Base-by-base conservation (phyloP, 2,888 invertebrate genomes). In the Bellardia pandia region DNA sequence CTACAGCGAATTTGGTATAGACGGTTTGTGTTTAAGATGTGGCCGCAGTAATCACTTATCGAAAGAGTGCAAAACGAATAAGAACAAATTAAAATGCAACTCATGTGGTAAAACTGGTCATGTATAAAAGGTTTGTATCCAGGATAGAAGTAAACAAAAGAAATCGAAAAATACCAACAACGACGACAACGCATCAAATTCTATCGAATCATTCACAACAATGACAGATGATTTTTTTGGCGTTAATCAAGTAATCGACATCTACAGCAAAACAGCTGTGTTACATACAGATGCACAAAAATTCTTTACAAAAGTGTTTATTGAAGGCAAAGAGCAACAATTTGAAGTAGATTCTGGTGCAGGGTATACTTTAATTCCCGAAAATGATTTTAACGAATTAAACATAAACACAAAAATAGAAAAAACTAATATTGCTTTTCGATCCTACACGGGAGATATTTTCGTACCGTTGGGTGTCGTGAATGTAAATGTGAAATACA, bases 231-330 rank as follows among this genome's bases (percentile, higher is more conserved):
- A n/a, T n/a, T n/a, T n/a, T 76, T 76, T 69, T 66, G 68, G 74
- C 16, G 45, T 86, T 3, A 79, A 86, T 71, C 64, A 86, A 80
- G 58, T 86, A 33, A 77, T 84, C 53, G 71, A 86, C 53, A 85
- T 85, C 23, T 86, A 76, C 23, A 56, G 60, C 6, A 58, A 86
- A 37, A 69, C 16, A 2, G 30, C 30, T n/a, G 13, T 75, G 5
- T 8, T 69, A 56, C 45, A 4, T 4, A 14, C 3, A 66, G 79
- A 85, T 30, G 13, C 30, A 16, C 53, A 66, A 4, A 74, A 72
- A 78, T 77, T 74, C 62, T 48, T 60, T 40, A 64, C 77, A 53
- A 23, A 60, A 13, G 77, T 83, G 23, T 69, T 45, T 16, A 69
- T 83, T 40, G 53, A 81, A 48, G 71, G 58, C 0, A 77, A 74